Conservation (phyloP, 2,113 vertebrate species). For the Zosterops japonicus region DNA sequence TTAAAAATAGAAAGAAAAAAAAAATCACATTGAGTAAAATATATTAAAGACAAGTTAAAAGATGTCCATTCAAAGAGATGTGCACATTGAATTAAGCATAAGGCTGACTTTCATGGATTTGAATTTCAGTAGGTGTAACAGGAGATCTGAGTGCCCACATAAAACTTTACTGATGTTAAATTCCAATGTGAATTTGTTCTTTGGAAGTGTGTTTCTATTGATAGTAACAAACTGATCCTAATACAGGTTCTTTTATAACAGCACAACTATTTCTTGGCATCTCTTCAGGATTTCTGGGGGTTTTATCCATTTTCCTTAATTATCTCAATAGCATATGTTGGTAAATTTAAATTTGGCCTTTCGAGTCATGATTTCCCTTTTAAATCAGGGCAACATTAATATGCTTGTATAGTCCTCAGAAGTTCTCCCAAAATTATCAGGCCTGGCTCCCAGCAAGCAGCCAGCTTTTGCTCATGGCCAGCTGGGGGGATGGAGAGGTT, state of each 20-base stretch:
- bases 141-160: not conserved
- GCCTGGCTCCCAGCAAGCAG: not conserved
- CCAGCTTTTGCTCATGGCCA: not conserved
- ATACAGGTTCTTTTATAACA: not conserved
- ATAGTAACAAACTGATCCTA: not conserved
- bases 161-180: not conserved
- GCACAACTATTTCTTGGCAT: not conserved
- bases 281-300: not conserved
- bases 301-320: not conserved
- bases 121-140: not conserved
- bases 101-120: not conserved
- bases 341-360: not conserved
- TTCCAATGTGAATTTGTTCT: not conserved
- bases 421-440: not conserved
- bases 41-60: not conserved
- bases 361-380: not conserved
- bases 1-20: conserved; percentile 61
- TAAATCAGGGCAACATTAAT: not conserved
- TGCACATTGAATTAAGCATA: not conserved
- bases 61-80: not conserved
- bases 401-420: not conserved
- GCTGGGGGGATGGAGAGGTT: not conserved
- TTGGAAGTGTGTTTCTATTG: not conserved
- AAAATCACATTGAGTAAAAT: conserved; percentile 23
- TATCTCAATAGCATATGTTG: accelerated